Percentiles rank a stretch among this genome's conserved stretches.
phyloP scores from a whole-genome alignment of 2,113 vertebrate genomes.

The Trematocara nigrifrons region DNA sequence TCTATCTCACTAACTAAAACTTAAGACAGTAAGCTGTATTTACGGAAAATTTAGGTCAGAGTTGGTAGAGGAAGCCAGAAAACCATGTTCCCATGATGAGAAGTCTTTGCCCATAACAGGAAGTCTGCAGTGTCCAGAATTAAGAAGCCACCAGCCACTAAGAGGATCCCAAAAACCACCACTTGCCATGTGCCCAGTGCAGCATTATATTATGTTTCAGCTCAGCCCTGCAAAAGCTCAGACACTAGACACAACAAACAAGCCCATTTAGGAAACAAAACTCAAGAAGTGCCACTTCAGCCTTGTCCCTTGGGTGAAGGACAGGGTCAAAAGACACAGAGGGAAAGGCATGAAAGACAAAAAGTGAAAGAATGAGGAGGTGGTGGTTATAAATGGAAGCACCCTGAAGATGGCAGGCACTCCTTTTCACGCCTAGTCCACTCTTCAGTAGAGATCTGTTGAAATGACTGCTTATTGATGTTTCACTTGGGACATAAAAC shows the following conservation, averaged over 20 bases:
- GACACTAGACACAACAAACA: conserved; percentile 65
- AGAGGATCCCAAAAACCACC: conserved; percentile 35
- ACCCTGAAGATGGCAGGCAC: conserved; percentile 49
- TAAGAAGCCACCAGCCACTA: conserved; percentile 28
- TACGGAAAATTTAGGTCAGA: not conserved
- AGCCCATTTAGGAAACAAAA: conserved; percentile 47
- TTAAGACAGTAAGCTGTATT: not conserved
- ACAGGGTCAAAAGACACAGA: conserved; percentile 26
- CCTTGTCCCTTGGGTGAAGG: conserved; percentile 17
- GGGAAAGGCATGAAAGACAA: not conserved
- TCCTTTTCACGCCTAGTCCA: conserved; percentile 10
- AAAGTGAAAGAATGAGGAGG: not conserved
- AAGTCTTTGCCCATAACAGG: not conserved
- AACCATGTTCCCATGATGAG: conserved; percentile 3
- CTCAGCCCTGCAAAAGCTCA: conserved; percentile 37
- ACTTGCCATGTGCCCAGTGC: conserved; percentile 22
- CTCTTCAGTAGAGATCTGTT: conserved; percentile 11
- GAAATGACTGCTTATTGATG: conserved; percentile 1
- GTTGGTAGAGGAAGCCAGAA: not conserved
- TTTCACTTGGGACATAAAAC: not conserved
- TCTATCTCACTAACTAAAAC: not conserved
- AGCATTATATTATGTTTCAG: conserved; percentile 51
- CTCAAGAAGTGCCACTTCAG: conserved; percentile 53
- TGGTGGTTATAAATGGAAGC: conserved; percentile 49
- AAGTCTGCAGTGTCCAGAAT: conserved; percentile 26